phyloP scores from a whole-genome alignment of 2,113 vertebrate species.

The Tetrao urogallus region DNA sequence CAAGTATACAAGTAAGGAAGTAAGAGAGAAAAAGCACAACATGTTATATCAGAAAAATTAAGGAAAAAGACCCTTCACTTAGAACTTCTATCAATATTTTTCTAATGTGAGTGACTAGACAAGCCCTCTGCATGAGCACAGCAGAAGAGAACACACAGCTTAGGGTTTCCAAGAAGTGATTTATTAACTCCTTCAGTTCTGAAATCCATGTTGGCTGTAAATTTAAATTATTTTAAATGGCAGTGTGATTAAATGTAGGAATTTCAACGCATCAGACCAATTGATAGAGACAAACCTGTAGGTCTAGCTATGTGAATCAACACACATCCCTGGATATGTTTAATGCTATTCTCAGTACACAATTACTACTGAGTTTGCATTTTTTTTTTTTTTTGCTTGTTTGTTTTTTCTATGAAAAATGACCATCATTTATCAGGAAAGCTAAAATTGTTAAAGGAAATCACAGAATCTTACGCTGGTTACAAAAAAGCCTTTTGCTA shows the following conservation, averaged over 20 bases:
- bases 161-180: background rate
- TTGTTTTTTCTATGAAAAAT: too few species aligned
- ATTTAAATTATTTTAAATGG: background rate
- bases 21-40: background rate
- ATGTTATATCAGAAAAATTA: background rate
- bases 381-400: too few species aligned
- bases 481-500: background rate
- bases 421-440: background rate
- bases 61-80: background rate
- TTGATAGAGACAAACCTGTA: background rate
- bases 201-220: background rate
- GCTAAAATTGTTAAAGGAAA: background rate
- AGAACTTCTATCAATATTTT: background rate
- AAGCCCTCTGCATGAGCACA: background rate
- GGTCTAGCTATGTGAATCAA: background rate
- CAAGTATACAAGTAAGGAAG: background rate
- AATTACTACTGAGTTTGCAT: background rate
- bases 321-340: background rate
- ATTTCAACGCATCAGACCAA: background rate
- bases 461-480: background rate
- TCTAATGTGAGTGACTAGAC: background rate
- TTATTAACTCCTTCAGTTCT: background rate
- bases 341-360: background rate
- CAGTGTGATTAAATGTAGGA: background rate
- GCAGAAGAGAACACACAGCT: background rate